Conservation (phyloP, 2,797 vertebrate species). For the Vultur gryphus region DNA sequence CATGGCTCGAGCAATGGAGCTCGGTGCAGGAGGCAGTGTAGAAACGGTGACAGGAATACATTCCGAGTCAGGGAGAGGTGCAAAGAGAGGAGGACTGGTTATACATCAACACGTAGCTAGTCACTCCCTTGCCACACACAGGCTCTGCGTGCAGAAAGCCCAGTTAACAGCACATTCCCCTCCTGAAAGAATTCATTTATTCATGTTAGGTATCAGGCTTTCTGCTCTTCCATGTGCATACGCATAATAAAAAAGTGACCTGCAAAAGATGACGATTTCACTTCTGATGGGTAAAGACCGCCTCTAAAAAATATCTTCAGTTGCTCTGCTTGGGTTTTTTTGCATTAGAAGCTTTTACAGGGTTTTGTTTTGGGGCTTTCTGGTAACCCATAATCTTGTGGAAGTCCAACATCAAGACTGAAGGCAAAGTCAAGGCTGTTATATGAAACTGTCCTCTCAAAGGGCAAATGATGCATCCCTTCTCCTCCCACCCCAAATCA, state of each 20-base stretch:
- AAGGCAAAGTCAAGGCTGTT: neutral
- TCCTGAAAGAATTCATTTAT: neutral
- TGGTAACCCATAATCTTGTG: neutral
- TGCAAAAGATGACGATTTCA: neutral
- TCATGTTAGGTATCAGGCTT: neutral
- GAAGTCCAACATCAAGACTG: neutral
- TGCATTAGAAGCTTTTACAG: neutral
- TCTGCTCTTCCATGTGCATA: neutral
- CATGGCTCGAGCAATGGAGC: fast-evolving
- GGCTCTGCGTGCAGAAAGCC: neutral
- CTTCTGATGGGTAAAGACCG: neutral
- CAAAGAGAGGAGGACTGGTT: neutral
- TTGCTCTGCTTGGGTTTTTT: neutral
- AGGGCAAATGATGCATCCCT: neutral
- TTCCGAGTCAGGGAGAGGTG: neutral
- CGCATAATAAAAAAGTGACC: neutral
- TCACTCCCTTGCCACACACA: neutral
- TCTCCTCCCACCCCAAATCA: neutral
- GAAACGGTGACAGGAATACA: neutral
- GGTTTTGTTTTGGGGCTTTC: neutral
- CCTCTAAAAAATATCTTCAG: neutral
- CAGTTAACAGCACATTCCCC: neutral
- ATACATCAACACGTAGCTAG: neutral
- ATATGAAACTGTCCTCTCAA: fast-evolving
- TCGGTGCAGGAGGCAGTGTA: neutral